These are phyloP conservation scores for Heterodera schachtii DNA, from an alignment of 1,140 invertebrate genomes.

Conservation along the genomic window DNA sequence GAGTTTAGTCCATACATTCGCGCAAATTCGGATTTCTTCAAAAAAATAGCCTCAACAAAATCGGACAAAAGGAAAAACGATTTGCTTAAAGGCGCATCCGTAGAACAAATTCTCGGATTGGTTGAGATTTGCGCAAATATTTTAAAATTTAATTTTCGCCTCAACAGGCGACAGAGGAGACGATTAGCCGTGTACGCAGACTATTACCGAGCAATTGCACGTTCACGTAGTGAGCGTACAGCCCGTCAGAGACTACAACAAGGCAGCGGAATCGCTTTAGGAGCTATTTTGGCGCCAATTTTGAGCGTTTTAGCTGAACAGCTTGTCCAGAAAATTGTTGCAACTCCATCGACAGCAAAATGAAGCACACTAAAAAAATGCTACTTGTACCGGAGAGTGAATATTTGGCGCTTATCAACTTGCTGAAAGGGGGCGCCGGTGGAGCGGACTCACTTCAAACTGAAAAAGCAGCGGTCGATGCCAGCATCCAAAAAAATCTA, in stretches of 20 bases:
- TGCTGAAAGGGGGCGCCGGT: constrained; percentile 12
- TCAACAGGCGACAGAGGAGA: constrained; percentile 16
- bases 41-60: constrained; percentile 10
- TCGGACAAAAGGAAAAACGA: too few relatives aligned
- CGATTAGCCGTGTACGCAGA: constrained; percentile 24
- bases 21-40: too few relatives aligned
- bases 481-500: background rate
- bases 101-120: constrained; percentile 28
- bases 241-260: constrained; percentile 32
- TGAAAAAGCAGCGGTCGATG: background rate
- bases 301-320: constrained; percentile 16
- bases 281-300: constrained; percentile 14
- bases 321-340: background rate
- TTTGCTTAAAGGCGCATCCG: background rate
- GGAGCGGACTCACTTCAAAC: background rate
- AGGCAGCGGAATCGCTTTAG: constrained; percentile 12
- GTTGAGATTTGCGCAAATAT: constrained; percentile 39
- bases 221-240: constrained; percentile 9
- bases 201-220: constrained; percentile 30
- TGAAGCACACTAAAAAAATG: constrained; percentile 22
- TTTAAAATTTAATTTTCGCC: constrained; percentile 16
- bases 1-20: background rate
- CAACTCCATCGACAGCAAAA: background rate
- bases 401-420: background rate
- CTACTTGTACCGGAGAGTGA: constrained; percentile 33